Evolutionary conservation across 2,888 invertebrate genomes (phyloP).

Genomic region (Cryptophagus acutangulus): DNA sequence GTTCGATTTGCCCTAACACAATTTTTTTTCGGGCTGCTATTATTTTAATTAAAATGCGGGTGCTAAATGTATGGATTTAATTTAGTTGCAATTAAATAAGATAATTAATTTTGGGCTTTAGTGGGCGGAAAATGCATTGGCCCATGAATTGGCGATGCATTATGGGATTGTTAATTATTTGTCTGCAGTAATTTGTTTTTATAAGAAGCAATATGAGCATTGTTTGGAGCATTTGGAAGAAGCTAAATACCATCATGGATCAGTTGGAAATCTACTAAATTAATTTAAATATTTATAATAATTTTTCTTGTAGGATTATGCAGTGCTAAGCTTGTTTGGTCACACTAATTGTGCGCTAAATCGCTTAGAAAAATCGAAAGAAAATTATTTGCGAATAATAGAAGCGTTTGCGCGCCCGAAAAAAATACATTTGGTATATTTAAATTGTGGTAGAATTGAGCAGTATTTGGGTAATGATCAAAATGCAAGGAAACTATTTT

Average conservation of each 20-base stretch:
- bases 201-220: constrained; percentile 35
- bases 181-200: constrained; percentile 39
- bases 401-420: constrained; percentile 38
- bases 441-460: constrained; percentile 35
- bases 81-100: constrained; percentile 9
- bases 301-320: constrained; percentile 35
- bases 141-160: constrained; percentile 33
- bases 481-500: constrained; percentile 38
- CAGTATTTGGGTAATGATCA: constrained; percentile 33
- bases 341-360: constrained; percentile 36
- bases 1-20: constrained; percentile 31
- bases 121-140: constrained; percentile 40
- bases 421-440: constrained; percentile 39
- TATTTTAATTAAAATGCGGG: constrained; percentile 39
- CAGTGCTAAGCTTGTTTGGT: constrained; percentile 36
- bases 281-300: background rate
- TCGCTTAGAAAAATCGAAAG: constrained; percentile 31
- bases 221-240: constrained; percentile 39
- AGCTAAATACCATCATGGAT: constrained; percentile 35
- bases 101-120: constrained; percentile 23
- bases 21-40: constrained; percentile 37
- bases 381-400: constrained; percentile 37
- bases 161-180: constrained; percentile 40
- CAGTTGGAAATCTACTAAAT: constrained; percentile 20
- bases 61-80: constrained; percentile 26